Base-by-base conservation (phyloP, 2,113 vertebrate genomes). In the Trinectes maculatus region DNA sequence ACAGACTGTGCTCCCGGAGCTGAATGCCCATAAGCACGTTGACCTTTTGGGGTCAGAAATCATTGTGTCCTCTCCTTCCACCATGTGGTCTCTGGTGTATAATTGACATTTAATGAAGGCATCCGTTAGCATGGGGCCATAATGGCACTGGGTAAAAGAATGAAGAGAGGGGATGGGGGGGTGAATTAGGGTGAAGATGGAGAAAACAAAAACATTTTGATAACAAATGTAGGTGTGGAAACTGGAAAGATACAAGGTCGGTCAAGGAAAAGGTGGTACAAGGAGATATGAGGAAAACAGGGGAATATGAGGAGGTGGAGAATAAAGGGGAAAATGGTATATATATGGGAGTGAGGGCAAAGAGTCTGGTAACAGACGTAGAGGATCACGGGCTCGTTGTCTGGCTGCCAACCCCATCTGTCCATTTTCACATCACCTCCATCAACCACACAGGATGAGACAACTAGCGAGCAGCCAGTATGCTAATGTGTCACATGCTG, bases 21-120 rank as follows among this genome's bases (percentile, higher is more conserved):
- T 86, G 75, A 88, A 87, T 70, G 78, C 74, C 78, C 75, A 87
- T 90, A 80, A 92, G 90, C 82, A 85, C 44, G 79, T 43, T 89
- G 90, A 91, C 90, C 89, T 92, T 91, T 66, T 34, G 55, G 81
- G 91, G 89, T 92, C 92, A 90, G 74, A 79, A 90, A 88, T 91
- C 86, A 91, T 91, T 90, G 91, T 91, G 84, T 85, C 70, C 71
- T 59, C 58, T 67, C 72, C 83, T 61, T 86, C 80, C 86, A 86
- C 70, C 88, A 82, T 91, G 89, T 92, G 88, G 89, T 92, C 89
- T 85, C 87, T 72, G 87, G 88, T 89, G 87, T 91, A 88, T 92
- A 92, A 93, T 91, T 89, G 89, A 91, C 92, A 93, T 93, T 92
- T 93, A 92, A 93, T 93, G 86, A 90, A 93, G 91, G 89, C 85